These are phyloP conservation scores for Halcyon badia DNA, from an alignment of 2,797 vertebrate species.

Conservation along the genomic window DNA sequence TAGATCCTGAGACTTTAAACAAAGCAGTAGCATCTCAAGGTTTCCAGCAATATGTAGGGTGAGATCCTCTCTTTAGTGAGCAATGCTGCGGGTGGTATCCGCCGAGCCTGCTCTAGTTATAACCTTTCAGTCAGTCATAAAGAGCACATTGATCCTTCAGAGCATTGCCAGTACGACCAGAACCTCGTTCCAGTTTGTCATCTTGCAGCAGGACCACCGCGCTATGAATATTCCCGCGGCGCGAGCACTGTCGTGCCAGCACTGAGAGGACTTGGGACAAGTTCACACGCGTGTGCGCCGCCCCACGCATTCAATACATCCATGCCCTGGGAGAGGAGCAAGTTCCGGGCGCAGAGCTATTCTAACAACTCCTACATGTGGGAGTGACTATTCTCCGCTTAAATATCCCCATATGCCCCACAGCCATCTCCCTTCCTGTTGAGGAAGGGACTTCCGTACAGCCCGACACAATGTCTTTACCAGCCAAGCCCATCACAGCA, in stretches of 20 bases:
- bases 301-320: not conserved
- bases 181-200: not conserved
- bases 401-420: constrained; percentile 24
- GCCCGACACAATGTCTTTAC: not conserved
- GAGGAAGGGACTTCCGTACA: not conserved
- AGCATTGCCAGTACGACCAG: not conserved
- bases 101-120: not conserved
- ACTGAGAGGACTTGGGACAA: not conserved
- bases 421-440: not conserved
- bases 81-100: rapidly evolving
- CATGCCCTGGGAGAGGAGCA: not conserved
- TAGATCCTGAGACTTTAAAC: not conserved
- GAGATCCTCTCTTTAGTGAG: not conserved
- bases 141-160: not conserved
- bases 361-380: constrained; percentile 37
- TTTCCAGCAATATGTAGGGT: rapidly evolving
- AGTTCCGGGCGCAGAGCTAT: not conserved
- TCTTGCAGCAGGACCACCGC: not conserved
- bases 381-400: not conserved
- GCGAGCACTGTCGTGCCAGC: not conserved
- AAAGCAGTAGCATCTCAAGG: not conserved
- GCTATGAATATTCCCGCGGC: not conserved
- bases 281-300: not conserved
- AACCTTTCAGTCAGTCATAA: not conserved
- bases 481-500: not conserved